Conservation (phyloP, 2,113 vertebrate species). For the Probosciger aterrimus region DNA sequence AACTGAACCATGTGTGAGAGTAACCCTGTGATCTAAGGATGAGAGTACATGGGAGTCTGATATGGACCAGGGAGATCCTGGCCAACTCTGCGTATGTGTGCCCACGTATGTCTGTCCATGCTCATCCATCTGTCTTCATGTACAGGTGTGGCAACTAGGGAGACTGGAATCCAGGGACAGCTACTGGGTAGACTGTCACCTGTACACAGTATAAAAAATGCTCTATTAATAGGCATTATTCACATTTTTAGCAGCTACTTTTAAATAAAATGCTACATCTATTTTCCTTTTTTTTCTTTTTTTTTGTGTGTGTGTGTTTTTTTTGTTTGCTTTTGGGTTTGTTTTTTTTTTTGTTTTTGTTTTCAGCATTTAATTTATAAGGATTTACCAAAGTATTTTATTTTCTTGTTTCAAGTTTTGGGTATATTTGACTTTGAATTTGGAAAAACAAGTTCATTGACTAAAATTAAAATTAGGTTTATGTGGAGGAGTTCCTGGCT, state of each 20-base stretch:
- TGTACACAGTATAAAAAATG: neutral
- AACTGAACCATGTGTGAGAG: neutral
- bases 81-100: too few species aligned
- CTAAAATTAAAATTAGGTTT: neutral
- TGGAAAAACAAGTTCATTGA: neutral
- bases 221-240: neutral
- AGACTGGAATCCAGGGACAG: neutral
- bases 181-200: neutral
- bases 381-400: neutral
- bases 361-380: neutral
- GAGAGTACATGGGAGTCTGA: neutral
- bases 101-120: too few species aligned
- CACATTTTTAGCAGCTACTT: neutral
- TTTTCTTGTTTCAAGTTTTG: neutral
- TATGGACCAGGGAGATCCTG: neutral
- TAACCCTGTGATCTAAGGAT: rapidly evolving
- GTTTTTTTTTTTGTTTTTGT: neutral
- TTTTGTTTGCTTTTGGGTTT: too few species aligned
- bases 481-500: too few species aligned
- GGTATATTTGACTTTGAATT: neutral
- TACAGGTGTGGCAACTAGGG: neutral
- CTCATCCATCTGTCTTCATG: neutral
- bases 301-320: neutral
- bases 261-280: neutral
- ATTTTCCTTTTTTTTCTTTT: neutral